Evolutionary conservation across 2,797 vertebrate genomes (phyloP).

Genomic region (Antennarius maculatus): DNA sequence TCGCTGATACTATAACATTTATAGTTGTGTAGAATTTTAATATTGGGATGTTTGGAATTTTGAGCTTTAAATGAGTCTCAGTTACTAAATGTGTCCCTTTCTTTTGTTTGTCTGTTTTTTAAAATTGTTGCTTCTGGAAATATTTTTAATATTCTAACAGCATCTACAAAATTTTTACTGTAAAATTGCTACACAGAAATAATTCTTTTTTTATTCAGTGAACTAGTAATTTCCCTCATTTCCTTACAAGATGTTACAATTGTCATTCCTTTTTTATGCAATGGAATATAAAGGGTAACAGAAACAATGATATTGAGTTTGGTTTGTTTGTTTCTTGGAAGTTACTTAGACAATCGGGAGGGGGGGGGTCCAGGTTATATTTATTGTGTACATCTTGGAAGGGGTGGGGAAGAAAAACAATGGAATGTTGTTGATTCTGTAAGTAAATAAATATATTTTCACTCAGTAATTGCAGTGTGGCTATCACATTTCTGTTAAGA

Average conservation of each 20-base stretch:
- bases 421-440: slow-evolving; percentile 77
- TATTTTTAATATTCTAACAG: slow-evolving; percentile 44
- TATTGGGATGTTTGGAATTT: slow-evolving; percentile 71
- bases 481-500: slow-evolving; percentile 5
- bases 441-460: slow-evolving; percentile 86
- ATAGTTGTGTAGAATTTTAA: slow-evolving; percentile 83
- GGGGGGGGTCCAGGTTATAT: slow-evolving; percentile 72
- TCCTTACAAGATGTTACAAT: slow-evolving; percentile 69
- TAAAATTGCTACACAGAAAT: slow-evolving; percentile 55
- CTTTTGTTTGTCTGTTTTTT: slow-evolving; percentile 56
- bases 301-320: slow-evolving; percentile 31
- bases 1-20: slow-evolving; percentile 77
- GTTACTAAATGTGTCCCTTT: slow-evolving; percentile 67
- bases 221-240: slow-evolving; percentile 62
- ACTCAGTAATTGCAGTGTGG: slow-evolving; percentile 50
- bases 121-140: slow-evolving; percentile 45
- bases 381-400: slow-evolving; percentile 77
- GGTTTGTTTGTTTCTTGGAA: no score
- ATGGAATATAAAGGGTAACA: slow-evolving; percentile 74
- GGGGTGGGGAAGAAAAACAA: slow-evolving; percentile 58
- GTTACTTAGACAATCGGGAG: no score
- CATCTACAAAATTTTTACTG: slow-evolving; percentile 62
- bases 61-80: slow-evolving; percentile 73
- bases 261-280: slow-evolving; percentile 79
- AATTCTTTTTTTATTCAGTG: slow-evolving; percentile 68